phyloP scores from a whole-genome alignment of 2,797 vertebrate species.

The Trachops cirrhosus region DNA sequence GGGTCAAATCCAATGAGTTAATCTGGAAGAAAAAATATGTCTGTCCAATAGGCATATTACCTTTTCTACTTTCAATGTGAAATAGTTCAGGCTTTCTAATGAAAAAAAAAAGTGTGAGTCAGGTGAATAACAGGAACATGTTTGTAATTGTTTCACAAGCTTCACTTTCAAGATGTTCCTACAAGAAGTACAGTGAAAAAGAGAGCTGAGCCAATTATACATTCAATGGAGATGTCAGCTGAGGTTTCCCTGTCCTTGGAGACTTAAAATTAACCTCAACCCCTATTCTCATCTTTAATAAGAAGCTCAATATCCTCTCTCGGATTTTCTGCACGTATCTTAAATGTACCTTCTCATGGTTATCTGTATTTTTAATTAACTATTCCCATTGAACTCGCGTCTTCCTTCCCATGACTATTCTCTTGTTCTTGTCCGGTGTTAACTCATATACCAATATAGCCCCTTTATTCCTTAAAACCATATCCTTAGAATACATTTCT shows the following conservation, averaged over 20 bases:
- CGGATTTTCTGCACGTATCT: neutral
- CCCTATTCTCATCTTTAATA: conserved; percentile 47
- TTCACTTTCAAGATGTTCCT: conserved; percentile 53
- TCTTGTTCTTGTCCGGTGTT: neutral
- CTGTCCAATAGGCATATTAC: neutral
- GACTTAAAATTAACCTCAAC: conserved; percentile 60
- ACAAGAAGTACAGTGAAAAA: neutral
- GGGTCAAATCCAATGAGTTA: conserved; percentile 39
- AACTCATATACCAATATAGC: neutral
- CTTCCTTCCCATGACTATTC: neutral
- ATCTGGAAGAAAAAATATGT: neutral
- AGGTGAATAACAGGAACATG: neutral
- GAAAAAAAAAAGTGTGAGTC: neutral
- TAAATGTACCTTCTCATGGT: neutral
- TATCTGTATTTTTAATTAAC: conserved; percentile 58
- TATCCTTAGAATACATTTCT: neutral
- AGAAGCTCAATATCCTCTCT: conserved; percentile 9
- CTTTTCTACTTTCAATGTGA: neutral
- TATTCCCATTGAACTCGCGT: neutral
- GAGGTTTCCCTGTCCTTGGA: conserved; percentile 40
- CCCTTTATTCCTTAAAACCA: neutral
- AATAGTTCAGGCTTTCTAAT: neutral
- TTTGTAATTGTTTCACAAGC: conserved; percentile 31
- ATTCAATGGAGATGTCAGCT: conserved; percentile 22
- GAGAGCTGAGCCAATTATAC: conserved; percentile 48